Percentiles rank a stretch among this genome's conserved stretches.
Evolutionary conservation across 1,140 invertebrate genomes (phyloP).

Genomic region (Bombus ignitus): DNA sequence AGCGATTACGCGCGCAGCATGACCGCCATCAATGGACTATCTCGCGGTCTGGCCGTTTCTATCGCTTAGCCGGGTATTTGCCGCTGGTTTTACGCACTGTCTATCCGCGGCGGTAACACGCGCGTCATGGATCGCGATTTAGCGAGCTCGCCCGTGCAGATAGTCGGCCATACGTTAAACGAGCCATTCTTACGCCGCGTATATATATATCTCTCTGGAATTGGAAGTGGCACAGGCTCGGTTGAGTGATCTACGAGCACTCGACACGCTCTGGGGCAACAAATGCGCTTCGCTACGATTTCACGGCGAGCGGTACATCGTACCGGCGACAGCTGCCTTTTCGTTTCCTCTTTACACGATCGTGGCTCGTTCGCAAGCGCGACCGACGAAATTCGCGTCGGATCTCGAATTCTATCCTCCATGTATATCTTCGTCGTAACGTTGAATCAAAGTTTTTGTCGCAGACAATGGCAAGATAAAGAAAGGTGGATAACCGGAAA

Average conservation of each 20-base stretch:
- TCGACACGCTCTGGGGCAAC: conserved; percentile 62
- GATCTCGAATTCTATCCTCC: not conserved
- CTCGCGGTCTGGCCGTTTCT: not conserved
- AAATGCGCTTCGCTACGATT: conserved; percentile 62
- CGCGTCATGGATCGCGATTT: conserved; percentile 28
- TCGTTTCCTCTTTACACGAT: conserved; percentile 54
- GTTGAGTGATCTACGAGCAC: conserved; percentile 68
- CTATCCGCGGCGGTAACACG: conserved; percentile 10
- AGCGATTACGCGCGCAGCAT: not conserved
- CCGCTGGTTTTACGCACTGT: conserved; percentile 43
- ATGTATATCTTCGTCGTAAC: not conserved
- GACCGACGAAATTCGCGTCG: conserved; percentile 23
- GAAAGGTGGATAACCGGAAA: not conserved
- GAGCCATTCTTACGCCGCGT: conserved; percentile 34
- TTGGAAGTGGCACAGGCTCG: conserved; percentile 57
- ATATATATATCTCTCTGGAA: conserved; percentile 52
- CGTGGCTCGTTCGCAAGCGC: conserved; percentile 28
- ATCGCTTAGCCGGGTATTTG: conserved; percentile 13
- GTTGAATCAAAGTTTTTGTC: not conserved
- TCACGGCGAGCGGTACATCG: conserved; percentile 57
- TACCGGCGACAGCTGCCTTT: conserved; percentile 58
- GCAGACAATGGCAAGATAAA: not conserved
- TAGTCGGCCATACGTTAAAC: conserved; percentile 34
- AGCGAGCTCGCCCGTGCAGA: conserved; percentile 12
- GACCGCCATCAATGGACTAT: not conserved